A percentile compares a stretch with the other conserved stretches of the same genome.
phyloP scores from a whole-genome alignment of 1,140 invertebrate species.

The Megalonaias nervosa region DNA sequence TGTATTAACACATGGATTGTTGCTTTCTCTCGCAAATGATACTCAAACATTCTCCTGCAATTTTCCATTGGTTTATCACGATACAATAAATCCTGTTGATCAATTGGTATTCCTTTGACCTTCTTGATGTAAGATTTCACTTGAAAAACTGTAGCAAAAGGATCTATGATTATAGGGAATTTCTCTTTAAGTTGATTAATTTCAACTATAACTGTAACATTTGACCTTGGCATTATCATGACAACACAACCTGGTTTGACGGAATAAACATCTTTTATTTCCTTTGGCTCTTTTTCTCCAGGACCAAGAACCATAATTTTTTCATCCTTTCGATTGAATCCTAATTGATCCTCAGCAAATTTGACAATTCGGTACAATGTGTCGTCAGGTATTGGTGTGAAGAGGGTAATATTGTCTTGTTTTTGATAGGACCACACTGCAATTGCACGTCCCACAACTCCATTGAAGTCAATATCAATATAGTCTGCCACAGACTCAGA shows the following conservation, averaged over 20 bases:
- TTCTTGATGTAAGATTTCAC: conserved; percentile 51
- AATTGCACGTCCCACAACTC: conserved; percentile 59
- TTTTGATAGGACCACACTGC: conserved; percentile 93
- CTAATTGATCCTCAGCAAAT: conserved; percentile 50
- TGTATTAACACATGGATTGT: conserved; percentile 58
- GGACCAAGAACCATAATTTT: conserved; percentile 50
- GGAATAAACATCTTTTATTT: conserved; percentile 45
- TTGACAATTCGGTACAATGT: conserved; percentile 43
- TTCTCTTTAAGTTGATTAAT: conserved; percentile 54
- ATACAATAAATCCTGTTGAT: conserved; percentile 58
- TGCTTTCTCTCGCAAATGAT: conserved; percentile 42
- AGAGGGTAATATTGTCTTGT: conserved; percentile 81
- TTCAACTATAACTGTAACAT: conserved; percentile 48
- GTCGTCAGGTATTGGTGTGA: conserved; percentile 74
- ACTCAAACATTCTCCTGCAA: conserved; percentile 52
- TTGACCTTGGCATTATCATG: conserved; percentile 51
- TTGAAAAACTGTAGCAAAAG: conserved; percentile 49
- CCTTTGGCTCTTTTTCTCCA: conserved; percentile 38
- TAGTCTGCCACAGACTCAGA: conserved; percentile 32
- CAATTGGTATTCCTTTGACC: conserved; percentile 53
- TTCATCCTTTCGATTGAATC: conserved; percentile 47
- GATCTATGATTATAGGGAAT: conserved; percentile 48
- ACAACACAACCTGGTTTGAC: conserved; percentile 49
- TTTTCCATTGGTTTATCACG: conserved; percentile 56
- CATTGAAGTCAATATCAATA: conserved; percentile 39